These are phyloP conservation scores for Drosophila aldrichi DNA, from an alignment of 2,888 invertebrate genomes.

Conservation along the genomic window DNA sequence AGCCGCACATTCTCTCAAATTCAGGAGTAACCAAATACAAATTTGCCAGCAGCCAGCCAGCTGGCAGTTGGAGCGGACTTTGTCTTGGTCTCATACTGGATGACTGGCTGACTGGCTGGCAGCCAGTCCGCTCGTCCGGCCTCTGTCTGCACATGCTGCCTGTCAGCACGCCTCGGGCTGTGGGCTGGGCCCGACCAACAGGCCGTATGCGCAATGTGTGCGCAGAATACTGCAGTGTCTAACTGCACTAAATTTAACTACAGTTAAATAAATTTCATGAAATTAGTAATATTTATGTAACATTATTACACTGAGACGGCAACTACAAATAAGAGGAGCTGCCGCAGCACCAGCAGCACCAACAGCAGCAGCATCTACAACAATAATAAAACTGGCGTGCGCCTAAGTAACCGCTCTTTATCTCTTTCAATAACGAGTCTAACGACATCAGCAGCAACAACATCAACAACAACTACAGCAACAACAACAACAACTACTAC, in stretches of 20 bases:
- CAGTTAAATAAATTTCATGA: slow-evolving; percentile 78
- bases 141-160: slow-evolving; percentile 54
- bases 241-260: slow-evolving; percentile 76
- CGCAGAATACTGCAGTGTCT: slow-evolving; percentile 33
- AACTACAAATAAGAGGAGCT: slow-evolving; percentile 59
- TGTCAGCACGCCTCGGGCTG: slow-evolving; percentile 72
- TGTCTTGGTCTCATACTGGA: slow-evolving; percentile 15
- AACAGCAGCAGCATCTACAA: slow-evolving; percentile 9
- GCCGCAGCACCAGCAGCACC: slow-evolving; percentile 1
- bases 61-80: slow-evolving; percentile 15
- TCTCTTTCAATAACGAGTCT: slow-evolving; percentile 79
- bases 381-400: slow-evolving; percentile 67
- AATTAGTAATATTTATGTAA: slow-evolving; percentile 80
- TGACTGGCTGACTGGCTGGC: background rate
- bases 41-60: slow-evolving; percentile 56
- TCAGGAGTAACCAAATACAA: slow-evolving; percentile 66
- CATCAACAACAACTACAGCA: slow-evolving; percentile 19
- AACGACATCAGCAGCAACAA: slow-evolving; percentile 43
- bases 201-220: slow-evolving; percentile 74
- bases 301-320: slow-evolving; percentile 75
- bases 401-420: slow-evolving; percentile 82
- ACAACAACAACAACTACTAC: slow-evolving; percentile 12
- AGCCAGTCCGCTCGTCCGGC: background rate
- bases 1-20: slow-evolving; percentile 50
- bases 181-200: slow-evolving; percentile 51